A percentile compares a stretch with the other conserved stretches of the same genome.
Evolutionary conservation across 2,888 invertebrate species (phyloP).

Genomic region (Lepidocyrtoides sp.): DNA sequence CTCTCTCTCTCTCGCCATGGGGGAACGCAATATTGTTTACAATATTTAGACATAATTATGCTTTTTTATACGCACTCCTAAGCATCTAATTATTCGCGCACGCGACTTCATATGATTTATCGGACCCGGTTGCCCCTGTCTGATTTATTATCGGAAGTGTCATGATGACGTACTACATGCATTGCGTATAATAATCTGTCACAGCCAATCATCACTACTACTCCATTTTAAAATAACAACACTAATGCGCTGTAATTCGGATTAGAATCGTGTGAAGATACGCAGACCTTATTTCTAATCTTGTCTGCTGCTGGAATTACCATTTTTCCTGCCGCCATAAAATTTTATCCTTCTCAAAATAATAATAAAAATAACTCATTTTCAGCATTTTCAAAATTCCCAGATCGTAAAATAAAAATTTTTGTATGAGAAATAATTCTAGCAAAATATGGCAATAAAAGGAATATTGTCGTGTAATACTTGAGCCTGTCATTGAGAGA

Average conservation of each 20-base stretch:
- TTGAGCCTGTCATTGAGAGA: conserved; percentile 52
- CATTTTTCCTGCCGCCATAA: too few species aligned
- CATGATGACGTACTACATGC: conserved; percentile 32
- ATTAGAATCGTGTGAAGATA: not conserved
- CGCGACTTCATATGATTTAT: conserved; percentile 32
- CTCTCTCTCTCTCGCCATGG: conserved; percentile 33
- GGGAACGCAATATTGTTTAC: not conserved
- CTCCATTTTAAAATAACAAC: not conserved
- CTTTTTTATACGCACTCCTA: not conserved
- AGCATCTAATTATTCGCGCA: conserved; percentile 46
- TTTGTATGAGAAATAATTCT: too few species aligned
- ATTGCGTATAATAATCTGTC: conserved; percentile 71
- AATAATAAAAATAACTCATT: too few species aligned
- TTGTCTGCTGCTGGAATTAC: too few species aligned
- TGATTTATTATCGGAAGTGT: conserved; percentile 73
- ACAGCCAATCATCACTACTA: conserved; percentile 10
- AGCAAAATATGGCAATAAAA: too few species aligned
- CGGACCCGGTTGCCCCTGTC: not conserved
- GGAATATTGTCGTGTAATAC: too few species aligned
- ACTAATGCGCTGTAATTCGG: not conserved
- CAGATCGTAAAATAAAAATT: too few species aligned
- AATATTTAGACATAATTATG: conserved; percentile 25
- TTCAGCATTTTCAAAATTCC: too few species aligned
- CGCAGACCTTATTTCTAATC: too few species aligned
- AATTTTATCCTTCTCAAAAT: too few species aligned